Evolutionary conservation across 2,888 invertebrate species (phyloP), one percentile per base, ranked within the genome.

Genomic region (Chaetogeoica ovagalla): DNA sequence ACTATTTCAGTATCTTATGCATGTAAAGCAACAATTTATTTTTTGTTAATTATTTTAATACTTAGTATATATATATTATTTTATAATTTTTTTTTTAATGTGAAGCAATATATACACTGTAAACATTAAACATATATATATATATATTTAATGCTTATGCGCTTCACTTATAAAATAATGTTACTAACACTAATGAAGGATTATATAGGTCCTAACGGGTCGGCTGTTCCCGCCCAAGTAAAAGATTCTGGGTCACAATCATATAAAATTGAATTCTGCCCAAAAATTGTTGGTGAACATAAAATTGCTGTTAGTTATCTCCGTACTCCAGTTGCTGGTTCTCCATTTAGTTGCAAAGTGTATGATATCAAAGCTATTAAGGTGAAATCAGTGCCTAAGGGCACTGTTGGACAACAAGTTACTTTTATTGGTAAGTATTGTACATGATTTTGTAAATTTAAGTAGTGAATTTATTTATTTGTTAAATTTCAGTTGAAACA

Each of bases 331-430:
- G 93, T 96, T 82, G 92, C 93, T 37, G 97, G 97, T 69, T 96
- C 96, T 85, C 97, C 97, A 8, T 97, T 97, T 87, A 93, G 94
- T 84, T 93, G 96, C 84, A 96, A 97, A 89, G 96, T 97, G 6
- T 97, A 97, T 86, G 97, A 97, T 85, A 95, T 97, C 13, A 91
- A 92, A 82, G 95, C 97, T 72, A 97, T 97, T 84, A 93, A 95
- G 88, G 96, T 97, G 48, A 96, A 95, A 86, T 95, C 96, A 85
- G 93, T 96, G 15, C 92, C 94, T 70, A 91, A 91, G 84, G 94
- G 96, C 82, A 92, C 95, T 63, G 93, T 96, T 70, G 95, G 95
- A 76, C 93, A 96, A 86, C 92, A 96, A 1, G 95, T 96, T 57
- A 96, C 96, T 66, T 96, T 96, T 87, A 89, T 96, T 84, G 94